These are phyloP conservation scores for Diadumene lineata DNA, from an alignment of 92 coral and sea anemone species.

Conservation along the genomic window DNA sequence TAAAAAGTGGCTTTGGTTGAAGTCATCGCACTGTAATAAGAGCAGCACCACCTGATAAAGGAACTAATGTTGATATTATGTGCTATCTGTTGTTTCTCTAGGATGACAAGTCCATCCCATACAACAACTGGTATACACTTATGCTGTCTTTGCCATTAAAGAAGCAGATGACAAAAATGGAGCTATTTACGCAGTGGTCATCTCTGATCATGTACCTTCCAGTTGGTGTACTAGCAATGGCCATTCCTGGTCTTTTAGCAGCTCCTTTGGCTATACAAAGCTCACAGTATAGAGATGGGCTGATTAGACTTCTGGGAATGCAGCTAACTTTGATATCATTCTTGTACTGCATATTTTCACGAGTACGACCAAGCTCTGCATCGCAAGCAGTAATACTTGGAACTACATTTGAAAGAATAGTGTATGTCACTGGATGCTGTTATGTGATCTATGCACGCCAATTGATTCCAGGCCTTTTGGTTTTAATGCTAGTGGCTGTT, in stretches of 20 bases:
- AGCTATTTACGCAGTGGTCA: constrained; percentile 26
- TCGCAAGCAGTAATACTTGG: constrained; percentile 14
- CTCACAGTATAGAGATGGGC: neutral
- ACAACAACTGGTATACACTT: constrained; percentile 8
- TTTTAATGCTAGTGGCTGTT: neutral
- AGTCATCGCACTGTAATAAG: no score
- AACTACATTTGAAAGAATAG: constrained; percentile 16
- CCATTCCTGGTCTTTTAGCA: neutral
- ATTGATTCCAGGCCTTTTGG: constrained; percentile 9
- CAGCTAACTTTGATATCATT: constrained; percentile 7
- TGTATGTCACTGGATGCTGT: neutral
- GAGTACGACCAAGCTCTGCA: constrained; percentile 15
- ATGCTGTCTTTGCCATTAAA: constrained; percentile 18
- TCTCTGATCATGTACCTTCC: constrained; percentile 9
- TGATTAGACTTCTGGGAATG: constrained; percentile 20
- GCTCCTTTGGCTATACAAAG: neutral
- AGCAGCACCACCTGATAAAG: no score
- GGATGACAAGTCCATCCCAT: neutral
- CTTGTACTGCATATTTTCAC: constrained; percentile 16
- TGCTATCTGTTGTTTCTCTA: neutral
- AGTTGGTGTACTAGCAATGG: constrained; percentile 10
- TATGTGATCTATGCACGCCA: constrained; percentile 1
- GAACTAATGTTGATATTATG: neutral
- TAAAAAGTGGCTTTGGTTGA: no score
- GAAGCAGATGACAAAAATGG: constrained; percentile 18